These are phyloP conservation scores for Anastrepha obliqua DNA, from an alignment of 1,140 invertebrate genomes.

Conservation along the genomic window DNA sequence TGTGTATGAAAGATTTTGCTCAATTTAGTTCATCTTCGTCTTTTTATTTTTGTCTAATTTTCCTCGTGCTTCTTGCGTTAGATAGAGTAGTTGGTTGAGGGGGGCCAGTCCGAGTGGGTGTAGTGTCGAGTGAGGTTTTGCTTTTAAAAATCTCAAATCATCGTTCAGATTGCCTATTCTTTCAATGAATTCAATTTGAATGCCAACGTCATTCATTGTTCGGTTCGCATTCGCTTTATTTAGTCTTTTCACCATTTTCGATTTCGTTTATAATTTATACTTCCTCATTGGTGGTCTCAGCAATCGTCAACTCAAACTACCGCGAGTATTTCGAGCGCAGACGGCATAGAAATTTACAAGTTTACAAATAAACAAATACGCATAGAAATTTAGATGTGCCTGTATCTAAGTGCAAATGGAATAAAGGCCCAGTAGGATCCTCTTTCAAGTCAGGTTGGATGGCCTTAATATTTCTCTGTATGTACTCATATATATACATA, in stretches of 20 bases:
- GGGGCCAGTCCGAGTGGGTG: background rate
- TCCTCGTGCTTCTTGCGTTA: background rate
- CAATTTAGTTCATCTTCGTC: background rate
- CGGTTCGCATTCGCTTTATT: conserved; percentile 9
- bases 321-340: background rate
- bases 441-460: background rate
- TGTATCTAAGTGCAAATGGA: background rate
- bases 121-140: background rate
- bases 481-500: background rate
- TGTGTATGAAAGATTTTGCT: background rate
- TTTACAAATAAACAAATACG: background rate
- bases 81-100: background rate
- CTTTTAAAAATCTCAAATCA: background rate
- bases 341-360: background rate
- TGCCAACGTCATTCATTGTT: conserved; percentile 39
- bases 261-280: conserved; percentile 28
- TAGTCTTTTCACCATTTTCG: background rate
- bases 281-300: conserved; percentile 38
- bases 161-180: background rate
- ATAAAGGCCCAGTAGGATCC: conserved; percentile 17
- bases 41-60: background rate
- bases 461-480: background rate
- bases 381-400: background rate
- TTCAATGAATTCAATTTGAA: conserved; percentile 11
- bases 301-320: background rate